These are phyloP conservation scores for Lithodes maja DNA, from an alignment of 2,888 invertebrate genomes.

Conservation along the genomic window DNA sequence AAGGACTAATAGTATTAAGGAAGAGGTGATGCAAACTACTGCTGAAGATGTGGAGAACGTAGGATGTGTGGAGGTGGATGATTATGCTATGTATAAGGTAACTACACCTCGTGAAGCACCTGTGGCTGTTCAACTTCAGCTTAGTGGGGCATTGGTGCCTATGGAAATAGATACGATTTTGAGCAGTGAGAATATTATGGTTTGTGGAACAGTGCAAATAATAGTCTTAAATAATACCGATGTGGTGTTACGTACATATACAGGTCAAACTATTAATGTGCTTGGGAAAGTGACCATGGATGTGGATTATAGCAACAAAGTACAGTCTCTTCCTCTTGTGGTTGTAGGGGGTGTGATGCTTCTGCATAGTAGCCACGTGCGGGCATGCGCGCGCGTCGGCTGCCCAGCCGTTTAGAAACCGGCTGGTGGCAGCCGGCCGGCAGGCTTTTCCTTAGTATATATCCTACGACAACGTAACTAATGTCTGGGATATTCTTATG, in stretches of 20 bases:
- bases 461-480: too few relatives aligned
- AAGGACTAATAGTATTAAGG: slow-evolving; percentile 9
- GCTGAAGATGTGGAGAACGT: not conserved
- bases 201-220: too few relatives aligned
- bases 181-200: too few relatives aligned
- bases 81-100: slow-evolving; percentile 16
- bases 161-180: not conserved
- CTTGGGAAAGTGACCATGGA: not conserved
- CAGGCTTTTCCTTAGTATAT: too few relatives aligned
- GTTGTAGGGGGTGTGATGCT: too few relatives aligned
- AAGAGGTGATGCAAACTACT: not conserved
- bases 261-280: not conserved
- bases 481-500: too few relatives aligned
- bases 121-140: not conserved
- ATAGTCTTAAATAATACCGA: too few relatives aligned
- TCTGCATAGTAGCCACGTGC: too few relatives aligned
- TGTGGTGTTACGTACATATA: slow-evolving; percentile 1
- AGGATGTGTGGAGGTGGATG: not conserved
- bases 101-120: not conserved
- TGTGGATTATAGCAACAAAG: not conserved
- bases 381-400: too few relatives aligned
- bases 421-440: too few relatives aligned
- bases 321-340: not conserved
- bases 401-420: too few relatives aligned
- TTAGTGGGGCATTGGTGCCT: not conserved